Conservation (phyloP, 2,113 vertebrate genomes). For the Gyps fulvus region DNA sequence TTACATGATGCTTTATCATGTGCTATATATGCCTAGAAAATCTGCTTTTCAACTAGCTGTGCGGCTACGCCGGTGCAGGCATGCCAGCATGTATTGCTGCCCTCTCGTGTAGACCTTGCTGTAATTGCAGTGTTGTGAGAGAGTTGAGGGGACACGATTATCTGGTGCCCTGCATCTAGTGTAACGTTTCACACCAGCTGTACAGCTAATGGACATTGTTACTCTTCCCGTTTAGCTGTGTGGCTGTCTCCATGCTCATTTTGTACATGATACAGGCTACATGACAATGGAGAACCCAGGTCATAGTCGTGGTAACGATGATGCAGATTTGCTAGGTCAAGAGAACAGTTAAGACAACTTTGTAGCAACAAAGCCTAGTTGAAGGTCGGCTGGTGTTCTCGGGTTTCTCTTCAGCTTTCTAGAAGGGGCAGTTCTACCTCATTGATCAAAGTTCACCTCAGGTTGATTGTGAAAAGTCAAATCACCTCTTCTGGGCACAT, state of each 20-base stretch:
- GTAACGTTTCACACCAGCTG: neutral
- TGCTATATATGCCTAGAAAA: neutral
- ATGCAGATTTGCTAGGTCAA: neutral
- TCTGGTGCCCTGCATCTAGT: neutral
- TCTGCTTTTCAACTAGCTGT: neutral
- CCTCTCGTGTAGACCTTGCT: conserved; percentile 27
- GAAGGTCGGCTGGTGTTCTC: neutral
- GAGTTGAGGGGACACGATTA: neutral
- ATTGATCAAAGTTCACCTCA: neutral
- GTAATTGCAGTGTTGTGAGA: neutral
- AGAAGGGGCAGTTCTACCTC: neutral
- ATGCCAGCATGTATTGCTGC: conserved; percentile 5
- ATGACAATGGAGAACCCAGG: neutral
- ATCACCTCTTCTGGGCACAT: neutral
- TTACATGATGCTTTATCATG: neutral
- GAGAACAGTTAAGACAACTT: neutral
- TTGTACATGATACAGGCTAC: neutral
- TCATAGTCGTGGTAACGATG: neutral
- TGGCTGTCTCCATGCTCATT: fast-evolving
- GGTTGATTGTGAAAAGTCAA: neutral
- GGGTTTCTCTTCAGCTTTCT: neutral
- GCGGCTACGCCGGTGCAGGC: neutral
- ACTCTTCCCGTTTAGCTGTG: neutral
- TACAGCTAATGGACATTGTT: neutral
- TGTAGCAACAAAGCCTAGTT: neutral